Base-by-base conservation (phyloP, 2,888 invertebrate genomes). In the Gortyna flavago region DNA sequence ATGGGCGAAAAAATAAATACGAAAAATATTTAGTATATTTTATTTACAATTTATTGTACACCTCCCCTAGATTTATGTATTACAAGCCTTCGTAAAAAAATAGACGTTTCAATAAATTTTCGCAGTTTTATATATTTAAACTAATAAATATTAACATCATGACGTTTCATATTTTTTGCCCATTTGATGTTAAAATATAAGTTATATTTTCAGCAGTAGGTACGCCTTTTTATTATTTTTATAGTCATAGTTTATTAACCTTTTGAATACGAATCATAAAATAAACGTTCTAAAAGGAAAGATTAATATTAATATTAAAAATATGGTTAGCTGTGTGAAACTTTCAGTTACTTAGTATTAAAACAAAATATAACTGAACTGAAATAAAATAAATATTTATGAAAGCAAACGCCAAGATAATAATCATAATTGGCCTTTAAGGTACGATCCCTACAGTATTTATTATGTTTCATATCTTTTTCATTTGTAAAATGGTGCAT, bases 301-400 rank as follows among this genome's bases (percentile, higher is more conserved):
- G 48, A 65, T 57, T 48, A 32, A 73, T 29, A 6, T 18, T 18
- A 25, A 70, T 9, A 70, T 9, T 41, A 41, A 69, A 83, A 61
- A 44, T 6, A 62, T 16, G 16, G 4, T 18, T 57, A 62, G 5
- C 35, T 70, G 62, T 21, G 16, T 35, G 5, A 54, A 66, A 32
- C 38, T 21, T 71, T 68, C 48, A 35, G 35, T 61, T n/a, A n/a
- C 5, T 35, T 62, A n/a, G 51, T 35, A 59, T 29, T 44, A 41
- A 54, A 73, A 71, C 59, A 61, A 76, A 61, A 71, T 66, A 72
- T 29, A 82, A 54, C 62, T 72, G n/a, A 25, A 59, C 64, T 67
- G 11, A 75, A 85, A 80, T 73, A 61, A 71, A 68, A 85, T 80
- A 67, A 75, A 76, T 85, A 83, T 83, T 72, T 70, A 85, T 85